Evolutionary conservation across 2,888 invertebrate genomes (phyloP).

Genomic region (Meiosimyza decipiens): DNA sequence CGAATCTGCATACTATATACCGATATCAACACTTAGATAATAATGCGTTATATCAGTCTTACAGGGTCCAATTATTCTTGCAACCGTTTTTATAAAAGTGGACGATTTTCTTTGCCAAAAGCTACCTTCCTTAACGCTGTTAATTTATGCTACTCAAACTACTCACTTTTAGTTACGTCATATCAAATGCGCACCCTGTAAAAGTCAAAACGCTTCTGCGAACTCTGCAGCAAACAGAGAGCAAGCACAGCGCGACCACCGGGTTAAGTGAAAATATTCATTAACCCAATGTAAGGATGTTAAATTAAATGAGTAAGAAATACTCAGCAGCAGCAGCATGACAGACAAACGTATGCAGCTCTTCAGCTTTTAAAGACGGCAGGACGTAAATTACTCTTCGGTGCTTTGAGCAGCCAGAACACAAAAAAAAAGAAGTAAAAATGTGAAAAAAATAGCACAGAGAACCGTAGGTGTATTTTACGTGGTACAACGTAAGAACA

Average conservation of each 20-base stretch:
- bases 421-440: slow-evolving; percentile 5
- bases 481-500: background rate
- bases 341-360: slow-evolving; percentile 16
- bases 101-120: background rate
- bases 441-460: background rate
- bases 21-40: no score
- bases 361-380: slow-evolving; percentile 21
- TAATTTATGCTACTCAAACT: background rate
- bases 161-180: no score
- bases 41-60: no score
- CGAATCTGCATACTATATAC: no score
- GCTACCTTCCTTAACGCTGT: background rate
- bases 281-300: slow-evolving; percentile 36
- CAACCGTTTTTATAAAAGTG: no score
- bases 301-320: slow-evolving; percentile 17
- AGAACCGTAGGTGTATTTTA: background rate
- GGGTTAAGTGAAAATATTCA: slow-evolving; percentile 40
- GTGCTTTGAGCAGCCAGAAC: background rate
- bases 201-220: background rate
- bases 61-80: no score
- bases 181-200: background rate
- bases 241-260: background rate
- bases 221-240: no score
- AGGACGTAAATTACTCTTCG: slow-evolving; percentile 37
- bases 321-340: slow-evolving; percentile 1